These are phyloP conservation scores for Thaumatotibia leucotreta DNA, from an alignment of 1,140 invertebrate species.

Conservation along the genomic window DNA sequence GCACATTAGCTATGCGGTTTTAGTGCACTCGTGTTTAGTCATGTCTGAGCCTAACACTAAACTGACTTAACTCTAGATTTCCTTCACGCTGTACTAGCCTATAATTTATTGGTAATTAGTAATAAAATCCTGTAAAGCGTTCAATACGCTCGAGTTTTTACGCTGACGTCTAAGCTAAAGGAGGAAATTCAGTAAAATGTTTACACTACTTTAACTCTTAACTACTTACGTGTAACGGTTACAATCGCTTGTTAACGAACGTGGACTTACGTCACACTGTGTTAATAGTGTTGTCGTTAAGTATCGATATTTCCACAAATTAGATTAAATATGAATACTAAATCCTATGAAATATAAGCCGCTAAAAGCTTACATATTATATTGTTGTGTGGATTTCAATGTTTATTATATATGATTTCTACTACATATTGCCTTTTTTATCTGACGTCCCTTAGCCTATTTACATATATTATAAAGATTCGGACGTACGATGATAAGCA, in stretches of 20 bases:
- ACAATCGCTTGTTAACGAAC: not conserved
- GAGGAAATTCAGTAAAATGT: not conserved
- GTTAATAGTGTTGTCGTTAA: not conserved
- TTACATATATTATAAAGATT: too few species aligned
- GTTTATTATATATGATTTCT: not conserved
- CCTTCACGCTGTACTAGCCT: not conserved
- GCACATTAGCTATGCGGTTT: constrained; percentile 55
- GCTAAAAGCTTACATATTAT: not conserved
- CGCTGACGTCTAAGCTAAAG: not conserved
- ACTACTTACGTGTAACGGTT: not conserved
- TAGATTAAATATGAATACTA: not conserved
- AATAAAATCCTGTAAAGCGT: not conserved
- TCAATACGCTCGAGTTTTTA: not conserved
- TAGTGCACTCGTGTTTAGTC: constrained; percentile 42
- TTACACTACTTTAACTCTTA: not conserved
- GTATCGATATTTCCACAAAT: not conserved
- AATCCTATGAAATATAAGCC: not conserved
- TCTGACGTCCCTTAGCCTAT: not conserved
- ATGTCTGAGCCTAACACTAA: constrained; percentile 23
- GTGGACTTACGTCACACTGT: not conserved
- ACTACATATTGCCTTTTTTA: not conserved
- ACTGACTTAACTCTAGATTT: not conserved
- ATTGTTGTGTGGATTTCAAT: not conserved
- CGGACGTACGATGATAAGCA: too few species aligned
- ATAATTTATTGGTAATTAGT: not conserved